Base-by-base conservation (phyloP, 2,888 invertebrate species). In the Amorpha juglandis region DNA sequence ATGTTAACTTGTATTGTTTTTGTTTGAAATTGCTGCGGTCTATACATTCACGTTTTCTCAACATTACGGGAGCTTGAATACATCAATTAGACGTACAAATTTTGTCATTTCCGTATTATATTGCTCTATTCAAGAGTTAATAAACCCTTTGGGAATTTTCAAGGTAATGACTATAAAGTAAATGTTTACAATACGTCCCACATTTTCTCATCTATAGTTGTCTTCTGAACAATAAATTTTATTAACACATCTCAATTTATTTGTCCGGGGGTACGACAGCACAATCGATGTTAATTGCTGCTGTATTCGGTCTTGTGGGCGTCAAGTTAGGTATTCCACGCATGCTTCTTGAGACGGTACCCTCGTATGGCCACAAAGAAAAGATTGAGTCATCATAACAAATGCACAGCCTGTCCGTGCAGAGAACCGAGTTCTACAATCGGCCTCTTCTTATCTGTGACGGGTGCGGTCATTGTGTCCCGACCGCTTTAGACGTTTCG, bases 381-480 rank as follows among this genome's bases (percentile, higher is more conserved):
- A 92, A 84, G 82, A 92, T 92, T 90, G 90, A 92, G 91, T 92
- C 92, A 92, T 92, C 92, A 91, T 89, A 92, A 92, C 92, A 92
- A 91, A 92, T 91, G 89, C 87, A 82, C 85, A 84, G 80, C 81
- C 82, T 81, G 83, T 87, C 83, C 79, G 74, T 79, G 76, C 70
- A 74, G 82, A 85, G 86, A 86, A 80, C 78, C 87, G 88, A 42
- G 38, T 38, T 80, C 81, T 75, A 89, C 90, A 91, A 89, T 91
- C 89, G 86, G 81, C 76, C 80, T 83, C 84, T 82, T 87, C 88
- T 91, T 90, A 91, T 91, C 91, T 91, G 88, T 88, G 91, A 90
- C 88, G 89, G 89, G 83, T 80, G 74, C 81, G 86, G 90, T 90
- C 89, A 88, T 90, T 92, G 90, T 91, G 84, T 80, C 83, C 85